Evolutionary conservation across 2,113 vertebrate species (phyloP).

Genomic region (Myodes glareolus): DNA sequence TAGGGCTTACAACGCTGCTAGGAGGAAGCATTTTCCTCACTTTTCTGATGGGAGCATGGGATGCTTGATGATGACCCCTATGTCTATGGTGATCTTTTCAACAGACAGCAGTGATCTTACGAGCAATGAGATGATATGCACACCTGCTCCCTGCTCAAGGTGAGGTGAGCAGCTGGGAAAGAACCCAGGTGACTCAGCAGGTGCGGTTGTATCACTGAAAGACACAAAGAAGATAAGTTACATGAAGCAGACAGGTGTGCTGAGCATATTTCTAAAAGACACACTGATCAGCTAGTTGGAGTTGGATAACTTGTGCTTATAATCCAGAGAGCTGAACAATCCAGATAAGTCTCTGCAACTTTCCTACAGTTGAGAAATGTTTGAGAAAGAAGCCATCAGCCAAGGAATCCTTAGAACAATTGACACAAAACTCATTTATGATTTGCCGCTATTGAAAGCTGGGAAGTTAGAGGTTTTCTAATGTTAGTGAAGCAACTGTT

Average conservation of each 20-base stretch:
- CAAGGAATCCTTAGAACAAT: neutral
- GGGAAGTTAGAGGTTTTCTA: neutral
- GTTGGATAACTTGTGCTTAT: neutral
- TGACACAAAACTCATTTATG: neutral
- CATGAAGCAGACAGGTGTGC: neutral
- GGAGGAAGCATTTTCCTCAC: neutral
- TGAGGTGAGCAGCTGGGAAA: neutral
- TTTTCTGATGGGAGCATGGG: neutral
- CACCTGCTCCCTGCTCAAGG: neutral
- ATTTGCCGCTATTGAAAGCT: neutral
- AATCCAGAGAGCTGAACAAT: neutral
- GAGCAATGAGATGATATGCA: neutral
- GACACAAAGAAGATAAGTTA: neutral
- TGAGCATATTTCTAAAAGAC: neutral
- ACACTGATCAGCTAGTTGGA: neutral
- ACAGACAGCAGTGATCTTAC: neutral
- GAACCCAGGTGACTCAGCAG: neutral
- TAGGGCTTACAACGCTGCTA: neutral
- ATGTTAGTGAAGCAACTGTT: neutral
- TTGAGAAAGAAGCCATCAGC: neutral
- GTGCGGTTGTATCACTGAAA: neutral
- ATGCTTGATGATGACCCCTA: neutral
- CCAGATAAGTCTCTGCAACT: neutral
- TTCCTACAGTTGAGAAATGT: neutral
- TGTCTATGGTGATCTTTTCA: neutral